A percentile compares a stretch with the other conserved stretches of the same genome.
These are phyloP conservation scores for Holcopasites calliopsidis DNA, from an alignment of 1,140 invertebrate genomes.

Conservation along the genomic window DNA sequence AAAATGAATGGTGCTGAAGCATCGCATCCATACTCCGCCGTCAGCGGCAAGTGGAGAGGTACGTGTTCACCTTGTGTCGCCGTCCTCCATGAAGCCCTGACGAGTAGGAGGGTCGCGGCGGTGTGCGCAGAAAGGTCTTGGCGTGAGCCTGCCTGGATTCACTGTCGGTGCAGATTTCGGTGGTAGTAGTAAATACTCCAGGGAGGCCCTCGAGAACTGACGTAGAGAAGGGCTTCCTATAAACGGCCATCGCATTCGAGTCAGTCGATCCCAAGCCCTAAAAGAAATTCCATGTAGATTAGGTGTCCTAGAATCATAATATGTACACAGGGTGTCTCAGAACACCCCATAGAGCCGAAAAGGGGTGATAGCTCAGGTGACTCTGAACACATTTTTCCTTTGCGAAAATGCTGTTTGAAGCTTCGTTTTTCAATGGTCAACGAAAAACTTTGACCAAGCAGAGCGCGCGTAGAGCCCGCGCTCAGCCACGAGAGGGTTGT, in stretches of 20 bases:
- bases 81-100: conserved; percentile 78
- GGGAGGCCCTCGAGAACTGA: conserved; percentile 92
- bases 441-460: too few relatives aligned
- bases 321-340: too few relatives aligned
- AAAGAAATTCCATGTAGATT: conserved; percentile 31
- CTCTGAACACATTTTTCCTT: too few relatives aligned
- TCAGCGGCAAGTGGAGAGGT: too few relatives aligned
- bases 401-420: too few relatives aligned
- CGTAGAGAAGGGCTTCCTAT: conserved; percentile 95
- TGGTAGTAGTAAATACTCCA: conserved; percentile 93
- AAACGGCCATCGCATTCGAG: conserved; percentile 94
- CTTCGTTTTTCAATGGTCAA: too few relatives aligned
- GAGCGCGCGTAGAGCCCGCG: too few relatives aligned
- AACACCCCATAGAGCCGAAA: too few relatives aligned
- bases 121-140: conserved; percentile 87
- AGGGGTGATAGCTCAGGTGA: too few relatives aligned
- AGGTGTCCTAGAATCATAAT: too few relatives aligned
- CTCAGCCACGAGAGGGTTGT: too few relatives aligned
- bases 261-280: conserved; percentile 89
- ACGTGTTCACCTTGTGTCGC: too few relatives aligned
- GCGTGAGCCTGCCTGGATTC: conserved; percentile 89
- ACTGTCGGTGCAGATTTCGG: conserved; percentile 91
- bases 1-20: conserved; percentile 8
- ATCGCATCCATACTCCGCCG: background rate
- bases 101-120: conserved; percentile 88